Conservation (phyloP, 2,113 vertebrate species). For the Dasyornis broadbenti region DNA sequence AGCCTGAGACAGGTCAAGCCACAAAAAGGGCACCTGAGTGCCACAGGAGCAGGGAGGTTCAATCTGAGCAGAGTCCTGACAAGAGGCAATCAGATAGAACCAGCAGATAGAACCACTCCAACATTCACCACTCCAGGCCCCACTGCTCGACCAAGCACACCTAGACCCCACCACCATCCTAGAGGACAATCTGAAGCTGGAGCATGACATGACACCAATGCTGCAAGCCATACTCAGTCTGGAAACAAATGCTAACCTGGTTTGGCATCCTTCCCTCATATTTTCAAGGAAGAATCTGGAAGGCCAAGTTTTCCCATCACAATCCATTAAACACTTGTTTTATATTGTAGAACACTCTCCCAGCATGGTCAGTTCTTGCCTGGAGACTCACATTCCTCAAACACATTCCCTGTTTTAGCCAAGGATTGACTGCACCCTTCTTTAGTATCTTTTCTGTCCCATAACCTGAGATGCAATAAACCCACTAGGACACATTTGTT, state of each 20-base stretch:
- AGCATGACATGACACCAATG: neutral
- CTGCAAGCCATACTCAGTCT: neutral
- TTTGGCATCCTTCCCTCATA: neutral
- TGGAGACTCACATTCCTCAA: neutral
- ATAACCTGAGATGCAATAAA: neutral
- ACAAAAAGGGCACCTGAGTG: neutral
- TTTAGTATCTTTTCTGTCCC: neutral
- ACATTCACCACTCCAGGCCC: neutral
- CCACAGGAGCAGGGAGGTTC: neutral
- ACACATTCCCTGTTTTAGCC: neutral
- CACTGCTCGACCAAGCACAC: too few species aligned
- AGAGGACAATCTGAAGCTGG: neutral
- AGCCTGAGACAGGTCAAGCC: neutral
- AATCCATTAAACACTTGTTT: neutral
- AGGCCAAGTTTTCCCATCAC: neutral
- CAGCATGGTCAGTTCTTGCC: neutral
- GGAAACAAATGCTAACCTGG: neutral
- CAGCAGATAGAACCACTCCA: neutral
- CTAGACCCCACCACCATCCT: neutral
- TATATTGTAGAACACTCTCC: neutral
- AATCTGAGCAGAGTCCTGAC: neutral
- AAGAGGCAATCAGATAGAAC: fast-evolving
- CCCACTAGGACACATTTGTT: fast-evolving
- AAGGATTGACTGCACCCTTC: neutral
- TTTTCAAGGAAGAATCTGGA: neutral